Conservation (phyloP, 1,140 invertebrate species). For the Drosophila eugracilis region DNA sequence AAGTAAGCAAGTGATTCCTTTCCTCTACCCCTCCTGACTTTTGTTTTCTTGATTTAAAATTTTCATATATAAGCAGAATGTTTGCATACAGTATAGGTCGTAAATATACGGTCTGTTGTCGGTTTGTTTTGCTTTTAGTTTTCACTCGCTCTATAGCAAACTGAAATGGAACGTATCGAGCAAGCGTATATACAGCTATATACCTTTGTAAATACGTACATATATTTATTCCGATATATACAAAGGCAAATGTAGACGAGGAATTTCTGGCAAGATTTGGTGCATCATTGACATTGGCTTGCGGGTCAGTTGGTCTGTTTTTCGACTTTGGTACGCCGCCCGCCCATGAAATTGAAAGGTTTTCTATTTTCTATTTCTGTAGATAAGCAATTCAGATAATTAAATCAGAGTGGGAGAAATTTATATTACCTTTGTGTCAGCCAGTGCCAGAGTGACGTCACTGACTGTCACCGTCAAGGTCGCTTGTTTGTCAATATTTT, state of each 20-base stretch:
- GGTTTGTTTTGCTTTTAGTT: slow-evolving; percentile 59
- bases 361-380: slow-evolving; percentile 57
- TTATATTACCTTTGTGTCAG: slow-evolving; percentile 18
- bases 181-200: slow-evolving; percentile 18
- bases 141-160: slow-evolving; percentile 38
- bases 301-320: slow-evolving; percentile 49
- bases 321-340: slow-evolving; percentile 63
- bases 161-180: slow-evolving; percentile 56
- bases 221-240: slow-evolving; percentile 4
- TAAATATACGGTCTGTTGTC: slow-evolving; percentile 40
- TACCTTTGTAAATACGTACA: background rate
- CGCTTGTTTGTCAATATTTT: slow-evolving; percentile 29
- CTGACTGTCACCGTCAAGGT: slow-evolving; percentile 33
- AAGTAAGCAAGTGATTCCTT: slow-evolving; percentile 54
- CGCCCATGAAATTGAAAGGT: slow-evolving; percentile 57
- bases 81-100: slow-evolving; percentile 35
- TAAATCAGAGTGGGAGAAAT: slow-evolving; percentile 33
- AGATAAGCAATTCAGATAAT: slow-evolving; percentile 52
- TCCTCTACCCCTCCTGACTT: slow-evolving; percentile 8
- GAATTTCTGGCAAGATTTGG: slow-evolving; percentile 63
- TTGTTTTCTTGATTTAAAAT: slow-evolving; percentile 39
- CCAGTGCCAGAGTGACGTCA: slow-evolving; percentile 31
- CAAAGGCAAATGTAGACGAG: slow-evolving; percentile 18
- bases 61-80: slow-evolving; percentile 18
- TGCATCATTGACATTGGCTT: slow-evolving; percentile 81